Evolutionary conservation across 2,888 invertebrate genomes (phyloP).

Genomic region (Agonopterix arenella): DNA sequence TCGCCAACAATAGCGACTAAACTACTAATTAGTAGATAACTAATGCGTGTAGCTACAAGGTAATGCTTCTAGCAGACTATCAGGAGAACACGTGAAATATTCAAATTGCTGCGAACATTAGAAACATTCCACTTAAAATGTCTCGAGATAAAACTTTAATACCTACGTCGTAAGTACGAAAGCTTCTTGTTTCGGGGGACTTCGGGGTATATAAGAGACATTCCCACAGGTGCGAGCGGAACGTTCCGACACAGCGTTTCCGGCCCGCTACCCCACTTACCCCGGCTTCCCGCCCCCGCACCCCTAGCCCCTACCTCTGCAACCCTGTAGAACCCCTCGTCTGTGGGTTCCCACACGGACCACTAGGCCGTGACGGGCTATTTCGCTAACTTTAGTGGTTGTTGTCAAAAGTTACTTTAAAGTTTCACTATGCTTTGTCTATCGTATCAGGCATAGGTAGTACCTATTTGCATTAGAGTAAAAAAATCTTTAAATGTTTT

Average conservation of each 20-base stretch:
- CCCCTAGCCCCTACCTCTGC: conserved; percentile 25
- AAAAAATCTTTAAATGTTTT: too few species aligned
- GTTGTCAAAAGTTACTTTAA: too few species aligned
- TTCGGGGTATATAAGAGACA: conserved; percentile 16
- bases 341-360: conserved; percentile 59
- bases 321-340: conserved; percentile 21
- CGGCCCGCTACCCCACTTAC: conserved; percentile 63
- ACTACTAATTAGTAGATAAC: conserved; percentile 14
- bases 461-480: too few species aligned
- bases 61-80: conserved; percentile 22
- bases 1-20: neutral
- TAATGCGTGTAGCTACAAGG: conserved; percentile 23
- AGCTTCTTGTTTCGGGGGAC: too few species aligned
- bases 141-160: too few species aligned
- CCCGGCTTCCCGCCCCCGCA: conserved; percentile 34
- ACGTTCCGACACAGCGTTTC: conserved; percentile 64
- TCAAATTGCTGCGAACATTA: conserved; percentile 43
- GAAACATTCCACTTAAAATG: too few species aligned
- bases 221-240: conserved; percentile 66
- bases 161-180: too few species aligned
- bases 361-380: conserved; percentile 52
- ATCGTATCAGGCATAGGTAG: too few species aligned
- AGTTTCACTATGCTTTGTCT: too few species aligned
- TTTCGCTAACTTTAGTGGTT: conserved; percentile 53
- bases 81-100: conserved; percentile 32